A percentile compares a stretch with the other conserved stretches of the same genome.
These are phyloP conservation scores for Drosophila conformis DNA, from an alignment of 2,888 invertebrate genomes.

Conservation along the genomic window DNA sequence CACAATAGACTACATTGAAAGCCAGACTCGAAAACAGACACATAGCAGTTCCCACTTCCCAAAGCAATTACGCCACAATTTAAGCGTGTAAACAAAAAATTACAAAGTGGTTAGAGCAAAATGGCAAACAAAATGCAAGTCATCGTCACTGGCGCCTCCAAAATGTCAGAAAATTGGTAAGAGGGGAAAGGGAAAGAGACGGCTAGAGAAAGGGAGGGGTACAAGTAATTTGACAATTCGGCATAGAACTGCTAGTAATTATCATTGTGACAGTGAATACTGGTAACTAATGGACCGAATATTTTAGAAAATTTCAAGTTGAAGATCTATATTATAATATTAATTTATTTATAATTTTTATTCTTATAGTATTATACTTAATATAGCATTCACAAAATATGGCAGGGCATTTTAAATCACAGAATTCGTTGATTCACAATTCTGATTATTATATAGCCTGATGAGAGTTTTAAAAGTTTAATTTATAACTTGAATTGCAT, in stretches of 20 bases:
- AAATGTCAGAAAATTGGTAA: slow-evolving; percentile 29
- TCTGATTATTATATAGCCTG: neutral
- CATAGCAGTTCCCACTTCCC: slow-evolving; percentile 77
- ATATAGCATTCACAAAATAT: neutral
- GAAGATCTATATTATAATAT: neutral
- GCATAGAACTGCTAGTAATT: slow-evolving; percentile 41
- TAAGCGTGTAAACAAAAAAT: slow-evolving; percentile 81
- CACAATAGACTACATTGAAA: slow-evolving; percentile 11
- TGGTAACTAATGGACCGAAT: slow-evolving; percentile 10
- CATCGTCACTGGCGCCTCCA: slow-evolving; percentile 57
- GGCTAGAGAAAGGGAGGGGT: slow-evolving; percentile 1
- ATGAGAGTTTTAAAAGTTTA: too few relatives aligned
- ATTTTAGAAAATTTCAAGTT: neutral
- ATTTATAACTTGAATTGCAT: too few relatives aligned
- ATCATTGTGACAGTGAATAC: slow-evolving; percentile 53
- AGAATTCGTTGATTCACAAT: too few relatives aligned
- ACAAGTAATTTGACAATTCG: slow-evolving; percentile 49
- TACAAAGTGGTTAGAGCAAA: slow-evolving; percentile 77
- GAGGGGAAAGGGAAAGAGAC: neutral
- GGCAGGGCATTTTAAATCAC: neutral
- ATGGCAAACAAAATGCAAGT: slow-evolving; percentile 73
- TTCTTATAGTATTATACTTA: neutral
- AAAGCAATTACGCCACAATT: slow-evolving; percentile 79
- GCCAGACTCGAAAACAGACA: slow-evolving; percentile 28
- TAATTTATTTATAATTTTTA: neutral